Conservation (phyloP, 2,113 vertebrate species). For the Morone chrysops region DNA sequence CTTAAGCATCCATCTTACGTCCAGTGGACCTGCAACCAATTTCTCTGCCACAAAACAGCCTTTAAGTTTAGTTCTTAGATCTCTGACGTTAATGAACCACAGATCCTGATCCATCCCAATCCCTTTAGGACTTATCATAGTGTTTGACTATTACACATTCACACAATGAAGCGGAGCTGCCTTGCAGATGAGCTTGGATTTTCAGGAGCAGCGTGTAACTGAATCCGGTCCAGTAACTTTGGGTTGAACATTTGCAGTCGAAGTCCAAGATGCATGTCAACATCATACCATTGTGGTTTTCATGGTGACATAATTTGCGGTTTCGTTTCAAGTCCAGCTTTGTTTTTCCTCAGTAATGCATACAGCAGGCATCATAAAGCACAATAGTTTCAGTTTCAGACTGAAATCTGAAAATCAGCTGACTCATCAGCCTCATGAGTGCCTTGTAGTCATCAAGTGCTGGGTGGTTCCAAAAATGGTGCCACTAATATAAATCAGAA, state of each 20-base stretch:
- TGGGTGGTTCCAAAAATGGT: not conserved
- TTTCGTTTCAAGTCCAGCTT: not conserved
- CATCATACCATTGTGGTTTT: not conserved
- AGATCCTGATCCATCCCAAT: not conserved
- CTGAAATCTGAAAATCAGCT: not conserved
- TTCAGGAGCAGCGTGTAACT: not conserved
- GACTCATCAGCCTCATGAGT: not conserved
- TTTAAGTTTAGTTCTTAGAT: not conserved
- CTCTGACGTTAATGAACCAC: not conserved
- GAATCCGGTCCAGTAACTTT: not conserved
- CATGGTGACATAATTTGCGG: not conserved
- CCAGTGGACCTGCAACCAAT: not conserved
- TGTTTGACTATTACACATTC: not conserved
- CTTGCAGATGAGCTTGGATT: not conserved
- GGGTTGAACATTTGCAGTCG: not conserved
- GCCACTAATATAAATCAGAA: not conserved
- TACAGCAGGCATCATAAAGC: not conserved
- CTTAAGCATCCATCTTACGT: not conserved
- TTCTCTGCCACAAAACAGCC: not conserved
- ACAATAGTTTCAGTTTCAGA: not conserved
- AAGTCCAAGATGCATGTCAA: not conserved
- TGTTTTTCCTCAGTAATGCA: not conserved
- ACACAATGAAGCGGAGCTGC: not conserved
- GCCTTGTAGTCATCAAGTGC: not conserved
- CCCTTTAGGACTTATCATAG: not conserved